Evolutionary conservation across 2,888 invertebrate genomes (phyloP), one percentile per base, ranked within the genome.

Genomic region (Platycnemis pennipes): DNA sequence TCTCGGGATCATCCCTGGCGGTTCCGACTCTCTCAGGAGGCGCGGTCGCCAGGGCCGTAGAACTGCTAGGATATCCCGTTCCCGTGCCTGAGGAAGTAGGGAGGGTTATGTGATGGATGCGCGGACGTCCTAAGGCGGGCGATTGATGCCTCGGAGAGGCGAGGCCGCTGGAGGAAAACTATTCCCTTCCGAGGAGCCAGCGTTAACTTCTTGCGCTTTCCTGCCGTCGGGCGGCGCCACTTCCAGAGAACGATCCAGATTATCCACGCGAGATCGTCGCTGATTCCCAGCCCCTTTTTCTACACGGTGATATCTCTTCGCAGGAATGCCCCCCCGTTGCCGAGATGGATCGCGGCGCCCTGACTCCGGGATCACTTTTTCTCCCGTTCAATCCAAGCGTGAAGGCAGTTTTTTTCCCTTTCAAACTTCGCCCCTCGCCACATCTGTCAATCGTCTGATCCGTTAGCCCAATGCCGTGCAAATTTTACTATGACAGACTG

Each of bases 31-130:
- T 37, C 77, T 31, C 37, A 11, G 77, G 77, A 37, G 77, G n/a
- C 37, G 37, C 37, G 77, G 26, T 37, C 26, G 77, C 31, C 0
- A 49, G 11, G 13, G 19, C 5, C 37, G 77, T 16, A 37, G 37
- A 37, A 16, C 77, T 16, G 77, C n/a, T 11, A 8, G 77, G 77
- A 13, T 77, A 63, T 63, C 37, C 0, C 37, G 37, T 37, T 77
- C 26, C 77, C 77, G 11, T 13, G 37, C 77, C 7, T 5, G 11
- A 37, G 26, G 26, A 53, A 77, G 77, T 16, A 31, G 22, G 26
- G 37, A 77, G 77, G 3, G 77, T 77, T 31, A 77, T 77, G 77
- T 77, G 77, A 77, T 77, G 77, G 77, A 63, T 63, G 77, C 77
- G 11, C n/a, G 2, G 26, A 37, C 7, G 11, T 37, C 11, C 2